Percentiles rank a stretch among this genome's conserved stretches.
phyloP scores from a whole-genome alignment of 1,140 invertebrate genomes.

The Rhagoletis pomonella region DNA sequence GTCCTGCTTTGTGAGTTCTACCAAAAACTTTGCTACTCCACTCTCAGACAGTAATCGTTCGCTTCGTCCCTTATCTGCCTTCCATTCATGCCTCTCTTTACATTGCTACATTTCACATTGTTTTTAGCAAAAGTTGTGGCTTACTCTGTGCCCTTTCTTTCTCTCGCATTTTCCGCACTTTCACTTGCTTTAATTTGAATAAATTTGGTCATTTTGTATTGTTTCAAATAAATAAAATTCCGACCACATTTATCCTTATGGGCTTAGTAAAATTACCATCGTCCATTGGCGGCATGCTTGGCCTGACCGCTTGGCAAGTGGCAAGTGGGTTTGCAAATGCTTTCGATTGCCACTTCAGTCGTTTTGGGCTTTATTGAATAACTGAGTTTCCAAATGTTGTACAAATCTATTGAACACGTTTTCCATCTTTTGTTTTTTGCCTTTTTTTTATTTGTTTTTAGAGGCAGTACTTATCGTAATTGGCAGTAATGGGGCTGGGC shows the following conservation, averaged over 20 bases:
- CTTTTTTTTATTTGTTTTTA: conserved; percentile 2
- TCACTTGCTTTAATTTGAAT: conserved; percentile 35
- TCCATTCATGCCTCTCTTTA: neutral
- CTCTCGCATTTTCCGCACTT: neutral
- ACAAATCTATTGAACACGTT: conserved; percentile 41
- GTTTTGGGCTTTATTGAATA: neutral
- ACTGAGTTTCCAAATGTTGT: neutral
- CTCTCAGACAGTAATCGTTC: neutral
- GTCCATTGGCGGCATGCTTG: neutral
- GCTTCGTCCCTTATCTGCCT: neutral
- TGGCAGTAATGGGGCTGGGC: conserved; percentile 3
- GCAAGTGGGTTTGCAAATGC: neutral
- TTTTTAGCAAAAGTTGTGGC: neutral
- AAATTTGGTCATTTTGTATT: conserved; percentile 8
- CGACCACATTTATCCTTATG: conserved; percentile 22
- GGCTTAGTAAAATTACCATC: neutral
- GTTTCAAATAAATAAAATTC: neutral
- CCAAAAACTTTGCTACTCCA: conserved; percentile 10
- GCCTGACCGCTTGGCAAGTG: neutral
- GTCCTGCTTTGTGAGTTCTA: conserved; percentile 26
- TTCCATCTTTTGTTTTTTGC: neutral
- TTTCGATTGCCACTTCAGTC: conserved; percentile 8
- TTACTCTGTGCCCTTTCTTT: neutral
- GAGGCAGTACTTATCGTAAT: conserved; percentile 12
- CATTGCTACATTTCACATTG: neutral